Percentiles rank a stretch among this genome's conserved stretches.
Evolutionary conservation across 2,797 vertebrate genomes (phyloP).

Genomic region (Amphiprion clarkii): DNA sequence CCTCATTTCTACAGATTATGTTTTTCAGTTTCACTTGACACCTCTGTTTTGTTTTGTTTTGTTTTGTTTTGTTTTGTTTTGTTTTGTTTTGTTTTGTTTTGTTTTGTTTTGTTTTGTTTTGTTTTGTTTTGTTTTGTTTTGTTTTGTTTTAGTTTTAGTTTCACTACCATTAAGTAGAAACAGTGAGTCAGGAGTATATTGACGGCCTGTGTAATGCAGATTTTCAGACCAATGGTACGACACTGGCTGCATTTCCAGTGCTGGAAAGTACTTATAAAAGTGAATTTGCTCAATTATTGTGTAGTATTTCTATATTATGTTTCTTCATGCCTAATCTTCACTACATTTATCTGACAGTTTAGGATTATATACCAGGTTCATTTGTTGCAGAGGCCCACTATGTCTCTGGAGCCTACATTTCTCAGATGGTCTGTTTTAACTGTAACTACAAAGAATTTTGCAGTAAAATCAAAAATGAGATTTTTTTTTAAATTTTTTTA

Average conservation of each 20-base stretch:
- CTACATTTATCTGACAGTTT: neutral
- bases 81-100: too few relatives aligned
- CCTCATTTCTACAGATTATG: neutral
- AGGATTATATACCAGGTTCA: neutral
- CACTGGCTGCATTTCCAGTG: neutral
- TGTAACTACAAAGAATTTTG: too few relatives aligned
- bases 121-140: too few relatives aligned
- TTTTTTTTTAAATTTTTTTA: too few relatives aligned
- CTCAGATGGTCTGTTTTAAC: too few relatives aligned
- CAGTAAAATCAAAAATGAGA: too few relatives aligned
- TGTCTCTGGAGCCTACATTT: too few relatives aligned
- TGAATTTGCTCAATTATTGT: too few relatives aligned
- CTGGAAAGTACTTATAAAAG: neutral
- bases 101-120: too few relatives aligned
- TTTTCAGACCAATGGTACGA: neutral
- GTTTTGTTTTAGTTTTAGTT: constrained; percentile 4
- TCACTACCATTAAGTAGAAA: constrained; percentile 32
- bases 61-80: too few relatives aligned
- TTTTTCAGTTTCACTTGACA: constrained; percentile 25
- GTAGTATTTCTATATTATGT: neutral
- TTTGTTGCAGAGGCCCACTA: too few relatives aligned
- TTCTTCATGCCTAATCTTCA: neutral
- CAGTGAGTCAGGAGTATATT: neutral
- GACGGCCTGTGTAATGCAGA: neutral
- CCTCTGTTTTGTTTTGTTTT: neutral